These are phyloP conservation scores for Sesia apiformis DNA, from an alignment of 2,888 invertebrate genomes.

Conservation along the genomic window DNA sequence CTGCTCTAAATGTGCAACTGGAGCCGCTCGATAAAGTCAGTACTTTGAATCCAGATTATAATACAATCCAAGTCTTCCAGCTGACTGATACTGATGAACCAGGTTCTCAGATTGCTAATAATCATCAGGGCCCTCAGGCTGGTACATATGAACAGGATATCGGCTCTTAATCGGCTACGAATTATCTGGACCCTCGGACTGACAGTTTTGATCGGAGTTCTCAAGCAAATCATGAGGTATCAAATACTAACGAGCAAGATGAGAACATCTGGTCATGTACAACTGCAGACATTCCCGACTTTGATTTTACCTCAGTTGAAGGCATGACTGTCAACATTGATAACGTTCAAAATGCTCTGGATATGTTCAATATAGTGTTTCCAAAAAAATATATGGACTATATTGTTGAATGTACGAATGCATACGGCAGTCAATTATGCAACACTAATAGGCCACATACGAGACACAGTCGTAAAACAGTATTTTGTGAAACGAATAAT, in stretches of 20 bases:
- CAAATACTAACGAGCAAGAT: neutral
- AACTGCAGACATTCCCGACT: neutral
- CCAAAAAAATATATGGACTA: conserved; percentile 8
- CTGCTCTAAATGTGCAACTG: too few relatives aligned
- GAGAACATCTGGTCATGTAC: neutral
- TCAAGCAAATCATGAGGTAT: neutral
- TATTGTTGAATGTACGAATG: conserved; percentile 7
- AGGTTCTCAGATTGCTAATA: too few relatives aligned
- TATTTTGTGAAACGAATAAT: neutral
- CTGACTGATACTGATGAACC: too few relatives aligned
- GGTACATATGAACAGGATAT: too few relatives aligned
- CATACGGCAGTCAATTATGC: conserved; percentile 8
- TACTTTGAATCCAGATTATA: too few relatives aligned
- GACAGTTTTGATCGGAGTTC: neutral
- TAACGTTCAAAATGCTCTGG: neutral
- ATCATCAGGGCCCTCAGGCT: too few relatives aligned
- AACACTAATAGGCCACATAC: conserved; percentile 10
- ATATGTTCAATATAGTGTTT: neutral
- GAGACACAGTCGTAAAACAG: conserved; percentile 8
- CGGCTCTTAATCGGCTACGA: too few relatives aligned
- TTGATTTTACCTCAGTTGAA: neutral
- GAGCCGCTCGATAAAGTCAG: too few relatives aligned
- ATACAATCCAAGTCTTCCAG: too few relatives aligned
- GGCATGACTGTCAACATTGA: neutral
- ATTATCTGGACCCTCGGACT: too few relatives aligned